These are phyloP conservation scores for Anneissia japonica DNA, from an alignment of 35 echinoderm and acorn worm species.

Conservation along the genomic window DNA sequence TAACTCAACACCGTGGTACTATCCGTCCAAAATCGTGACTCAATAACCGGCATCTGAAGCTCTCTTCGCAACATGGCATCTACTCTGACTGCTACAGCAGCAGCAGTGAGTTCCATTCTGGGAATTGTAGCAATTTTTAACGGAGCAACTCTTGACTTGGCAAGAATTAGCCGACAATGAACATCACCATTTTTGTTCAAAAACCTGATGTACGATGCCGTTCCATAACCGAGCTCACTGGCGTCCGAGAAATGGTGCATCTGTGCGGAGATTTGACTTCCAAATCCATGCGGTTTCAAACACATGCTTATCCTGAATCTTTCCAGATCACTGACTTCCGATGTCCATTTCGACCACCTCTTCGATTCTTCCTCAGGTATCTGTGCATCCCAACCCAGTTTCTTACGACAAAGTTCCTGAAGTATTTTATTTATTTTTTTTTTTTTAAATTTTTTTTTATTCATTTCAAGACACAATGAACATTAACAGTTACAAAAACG, in stretches of 20 bases:
- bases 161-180: not conserved
- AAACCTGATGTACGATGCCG: not conserved
- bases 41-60: not conserved
- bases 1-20: constrained; percentile 61
- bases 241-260: constrained; percentile 4
- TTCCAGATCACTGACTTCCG: constrained; percentile 3
- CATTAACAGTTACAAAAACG: too few species aligned
- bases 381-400: constrained; percentile 22
- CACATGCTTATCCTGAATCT: constrained; percentile 31
- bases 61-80: not conserved
- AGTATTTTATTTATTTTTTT: constrained; percentile 19
- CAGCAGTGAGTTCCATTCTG: constrained; percentile 5
- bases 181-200: not conserved
- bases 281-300: constrained; percentile 42
- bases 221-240: not conserved
- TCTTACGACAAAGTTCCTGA: constrained; percentile 30
- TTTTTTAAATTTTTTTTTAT: too few species aligned
- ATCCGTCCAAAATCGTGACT: constrained; percentile 34
- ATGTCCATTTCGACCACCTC: not conserved
- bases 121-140: not conserved
- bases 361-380: not conserved
- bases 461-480: too few species aligned
- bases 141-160: not conserved
- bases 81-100: not conserved
- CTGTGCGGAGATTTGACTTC: not conserved